Conservation (phyloP, 2,113 vertebrate species). For the Nycticryphes semicollaris region DNA sequence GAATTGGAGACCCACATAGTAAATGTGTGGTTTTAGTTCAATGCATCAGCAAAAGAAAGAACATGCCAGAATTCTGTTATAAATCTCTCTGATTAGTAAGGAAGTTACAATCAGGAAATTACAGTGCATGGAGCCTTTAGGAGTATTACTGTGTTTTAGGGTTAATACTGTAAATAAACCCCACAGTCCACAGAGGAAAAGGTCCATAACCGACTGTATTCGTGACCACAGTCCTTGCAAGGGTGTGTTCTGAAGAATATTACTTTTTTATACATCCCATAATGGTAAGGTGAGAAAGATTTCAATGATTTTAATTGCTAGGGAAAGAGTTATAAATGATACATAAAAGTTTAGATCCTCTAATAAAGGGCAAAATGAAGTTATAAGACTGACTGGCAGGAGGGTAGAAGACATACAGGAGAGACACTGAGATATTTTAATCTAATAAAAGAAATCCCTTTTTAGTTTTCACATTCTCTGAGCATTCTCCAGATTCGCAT, state of each 20-base stretch:
- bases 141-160: neutral
- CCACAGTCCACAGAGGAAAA: neutral
- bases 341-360: neutral
- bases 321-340: neutral
- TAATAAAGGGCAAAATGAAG: constrained; percentile 1
- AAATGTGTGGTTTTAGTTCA: neutral
- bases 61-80: neutral
- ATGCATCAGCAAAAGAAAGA: neutral
- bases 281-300: neutral
- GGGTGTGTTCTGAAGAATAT: neutral
- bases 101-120: neutral
- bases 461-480: neutral
- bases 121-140: neutral
- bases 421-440: neutral
- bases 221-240: neutral
- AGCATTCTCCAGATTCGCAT: neutral
- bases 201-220: neutral
- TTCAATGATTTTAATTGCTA: neutral
- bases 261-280: neutral
- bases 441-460: neutral
- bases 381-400: neutral
- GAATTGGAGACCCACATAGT: neutral
- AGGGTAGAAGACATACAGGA: neutral
- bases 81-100: neutral
- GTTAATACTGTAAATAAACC: neutral